These are phyloP conservation scores for Sesia bembeciformis DNA, from an alignment of 2,888 invertebrate genomes.

Conservation along the genomic window DNA sequence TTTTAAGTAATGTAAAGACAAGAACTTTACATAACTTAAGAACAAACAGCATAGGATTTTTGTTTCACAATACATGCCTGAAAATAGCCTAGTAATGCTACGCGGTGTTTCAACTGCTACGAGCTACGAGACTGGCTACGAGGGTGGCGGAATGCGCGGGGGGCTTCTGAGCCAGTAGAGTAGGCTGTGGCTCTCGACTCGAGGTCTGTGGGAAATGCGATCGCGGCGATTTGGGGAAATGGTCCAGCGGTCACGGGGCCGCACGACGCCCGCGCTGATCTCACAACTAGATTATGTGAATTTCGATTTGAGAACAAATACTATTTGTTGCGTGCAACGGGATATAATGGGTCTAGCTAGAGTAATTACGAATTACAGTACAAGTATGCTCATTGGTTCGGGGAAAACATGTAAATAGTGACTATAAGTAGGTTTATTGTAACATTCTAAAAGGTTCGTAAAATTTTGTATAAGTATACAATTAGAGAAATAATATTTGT, in stretches of 20 bases:
- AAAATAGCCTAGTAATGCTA: slow-evolving; percentile 1
- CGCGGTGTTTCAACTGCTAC: not conserved
- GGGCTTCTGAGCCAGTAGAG: slow-evolving; percentile 39
- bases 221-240: slow-evolving; percentile 46
- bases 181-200: slow-evolving; percentile 16
- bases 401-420: too few relatives aligned
- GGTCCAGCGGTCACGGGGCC: slow-evolving; percentile 37
- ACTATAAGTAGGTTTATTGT: too few relatives aligned
- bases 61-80: not conserved
- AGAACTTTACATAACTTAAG: too few relatives aligned
- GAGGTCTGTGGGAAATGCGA: slow-evolving; percentile 48
- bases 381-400: too few relatives aligned
- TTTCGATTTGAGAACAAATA: too few relatives aligned
- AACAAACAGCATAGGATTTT: too few relatives aligned
- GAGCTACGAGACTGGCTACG: slow-evolving; percentile 8
- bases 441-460: not conserved
- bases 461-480: not conserved
- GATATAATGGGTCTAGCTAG: too few relatives aligned
- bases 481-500: not conserved
- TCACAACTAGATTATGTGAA: too few relatives aligned
- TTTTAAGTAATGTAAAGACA: too few relatives aligned
- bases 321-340: too few relatives aligned
- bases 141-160: slow-evolving; percentile 7
- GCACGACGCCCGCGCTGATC: slow-evolving; percentile 3
- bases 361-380: too few relatives aligned